Evolutionary conservation across 2,797 vertebrate species (phyloP), one percentile per base, ranked within the genome.

Genomic region (Poeciliopsis paucimaculata): DNA sequence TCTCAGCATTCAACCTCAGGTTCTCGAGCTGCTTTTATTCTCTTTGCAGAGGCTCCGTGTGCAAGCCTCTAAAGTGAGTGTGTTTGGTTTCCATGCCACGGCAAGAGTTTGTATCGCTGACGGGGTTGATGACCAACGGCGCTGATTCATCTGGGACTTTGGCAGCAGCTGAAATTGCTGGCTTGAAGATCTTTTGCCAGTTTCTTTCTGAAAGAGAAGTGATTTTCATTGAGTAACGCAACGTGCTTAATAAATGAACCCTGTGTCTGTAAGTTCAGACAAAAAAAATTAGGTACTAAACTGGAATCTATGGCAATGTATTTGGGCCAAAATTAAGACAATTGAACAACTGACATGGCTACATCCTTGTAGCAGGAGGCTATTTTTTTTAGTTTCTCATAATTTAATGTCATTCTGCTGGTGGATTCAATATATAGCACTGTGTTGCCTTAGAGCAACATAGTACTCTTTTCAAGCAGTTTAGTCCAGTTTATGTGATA

Each of bases 91-190:
- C 73, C 47, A 41, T 79, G 80, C 74, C 81, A 66, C 77, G 79
- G 79, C 41, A 18, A 62, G 73, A 76, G 78, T 77, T 77, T 76
- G 57, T 73, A 64, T 85, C 45, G 39, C 45, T 77, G 84, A 87
- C 73, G 55, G 76, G 64, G 20, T 57, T 36, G 78, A 85, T 39
- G 75, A 84, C 72, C 76, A 34, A 51, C 51, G 76, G 26, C 73
- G 72, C 74, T 76, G 81, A 81, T 84, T 86, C 77, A 84, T 82
- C 72, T 4, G 75, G 84, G 73, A 75, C 75, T 87, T 81, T 80
- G 83, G 83, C 89, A 88, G 84, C 82, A 84, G 83, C 71, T 75
- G 57, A 72, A 66, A 60, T 75, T n/a, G 46, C 73, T 78, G 75
- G 34, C 53, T 36, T 74, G 18, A n/a, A n/a, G 45, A 83, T 64